Conservation (phyloP, 1,140 invertebrate genomes). For the Cataglyphis hispanica region DNA sequence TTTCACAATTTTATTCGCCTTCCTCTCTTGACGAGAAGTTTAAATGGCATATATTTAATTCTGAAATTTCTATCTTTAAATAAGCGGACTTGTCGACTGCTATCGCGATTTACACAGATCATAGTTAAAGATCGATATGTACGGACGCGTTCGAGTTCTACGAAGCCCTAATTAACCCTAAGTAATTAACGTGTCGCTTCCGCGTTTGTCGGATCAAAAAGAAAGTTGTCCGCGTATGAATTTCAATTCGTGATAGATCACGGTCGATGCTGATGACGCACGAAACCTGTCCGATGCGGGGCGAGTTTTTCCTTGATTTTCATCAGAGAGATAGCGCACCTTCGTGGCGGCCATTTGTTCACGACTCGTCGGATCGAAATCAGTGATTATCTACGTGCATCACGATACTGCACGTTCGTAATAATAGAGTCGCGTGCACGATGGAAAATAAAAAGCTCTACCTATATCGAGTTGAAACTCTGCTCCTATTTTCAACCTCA, state of each 20-base stretch:
- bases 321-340: conserved; percentile 24
- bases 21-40: not conserved
- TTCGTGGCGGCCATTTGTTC: conserved; percentile 48
- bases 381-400: conserved; percentile 40
- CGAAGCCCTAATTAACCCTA: conserved; percentile 48
- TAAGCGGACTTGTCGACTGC: conserved; percentile 20
- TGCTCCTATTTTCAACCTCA: no score
- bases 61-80: conserved; percentile 24
- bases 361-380: conserved; percentile 59
- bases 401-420: conserved; percentile 38
- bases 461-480: not conserved
- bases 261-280: conserved; percentile 21
- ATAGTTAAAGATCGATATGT: conserved; percentile 15
- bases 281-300: not conserved
- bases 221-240: conserved; percentile 47
- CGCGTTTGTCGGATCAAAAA: conserved; percentile 47
- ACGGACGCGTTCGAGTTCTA: conserved; percentile 26
- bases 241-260: conserved; percentile 67
- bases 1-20: not conserved
- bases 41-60: conserved; percentile 16
- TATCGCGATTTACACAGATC: conserved; percentile 27
- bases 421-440: conserved; percentile 44
- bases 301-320: conserved; percentile 34
- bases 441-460: conserved; percentile 17
- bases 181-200: conserved; percentile 37